Base-by-base conservation (phyloP, 2,113 vertebrate genomes). In the Eclectus roratus region DNA sequence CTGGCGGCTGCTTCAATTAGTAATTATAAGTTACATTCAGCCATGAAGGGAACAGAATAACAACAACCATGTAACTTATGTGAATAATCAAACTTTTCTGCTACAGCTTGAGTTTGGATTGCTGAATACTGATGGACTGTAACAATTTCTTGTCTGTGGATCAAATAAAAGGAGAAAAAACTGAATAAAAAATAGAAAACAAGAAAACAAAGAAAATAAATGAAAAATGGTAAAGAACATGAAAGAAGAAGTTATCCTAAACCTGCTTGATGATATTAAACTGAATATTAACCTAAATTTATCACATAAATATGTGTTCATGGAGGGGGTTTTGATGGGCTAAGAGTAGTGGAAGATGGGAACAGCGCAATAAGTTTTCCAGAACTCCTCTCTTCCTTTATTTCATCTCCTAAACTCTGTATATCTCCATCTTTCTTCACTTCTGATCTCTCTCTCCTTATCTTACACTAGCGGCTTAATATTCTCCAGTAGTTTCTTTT, bases 21-120 rank as follows among this genome's bases (percentile, higher is more conserved):
- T 93, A 96, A 89, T 96, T 96, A 93, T 68, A 83, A 91, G 80
- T 80, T 80, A 93, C 85, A 58, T n/a, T 94, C 71, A 89, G 56
- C 91, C 91, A 89, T 91, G 85, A 91, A 93, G 85, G 82, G 50
- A 96, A 60, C 79, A 90, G 68, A 78, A 88, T 55, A 90, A 68
- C 69, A 80, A 49, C 49, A 1, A 7, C n/a, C 37, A 56, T 24
- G 44, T 89, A 74, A 85, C 53, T 88, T 88, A 8, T 9, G 47
- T 79, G 93, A 77, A 79, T 91, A 89, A 91, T 85, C 49, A 46
- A 8, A 44, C 27, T 72, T 84, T 86, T 31, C 46, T 71, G 39
- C 39, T 86, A 24, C 65, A 64, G 49, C 16, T 89, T 60, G n/a
- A 66, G 61, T 41, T 31, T 49, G 41, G 41, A 76, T 90, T 81